Evolutionary conservation across 1,140 invertebrate genomes (phyloP).

Genomic region (Leptinotarsa undecemlineata): DNA sequence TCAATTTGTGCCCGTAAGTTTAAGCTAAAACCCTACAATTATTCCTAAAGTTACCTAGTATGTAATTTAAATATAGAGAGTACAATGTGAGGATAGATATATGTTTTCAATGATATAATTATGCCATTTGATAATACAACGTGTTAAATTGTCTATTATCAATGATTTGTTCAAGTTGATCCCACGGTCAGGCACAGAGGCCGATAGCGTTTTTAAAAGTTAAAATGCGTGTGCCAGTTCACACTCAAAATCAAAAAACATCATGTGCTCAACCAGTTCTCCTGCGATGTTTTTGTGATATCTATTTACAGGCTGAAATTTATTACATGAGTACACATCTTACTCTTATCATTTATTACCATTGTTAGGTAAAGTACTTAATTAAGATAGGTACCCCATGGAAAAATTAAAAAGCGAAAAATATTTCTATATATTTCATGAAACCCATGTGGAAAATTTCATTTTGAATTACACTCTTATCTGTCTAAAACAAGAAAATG

Average conservation of each 20-base stretch:
- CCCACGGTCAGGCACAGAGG: conserved; percentile 54
- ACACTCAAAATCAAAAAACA: conserved; percentile 45
- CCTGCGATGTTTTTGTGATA: conserved; percentile 11
- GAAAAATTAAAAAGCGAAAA: no score
- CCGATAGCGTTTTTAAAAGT: conserved; percentile 47
- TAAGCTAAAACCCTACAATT: conserved; percentile 54
- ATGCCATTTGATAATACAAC: conserved; percentile 45
- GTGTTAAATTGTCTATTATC: conserved; percentile 52
- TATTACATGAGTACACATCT: not conserved
- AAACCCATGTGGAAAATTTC: not conserved
- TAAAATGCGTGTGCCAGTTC: conserved; percentile 52
- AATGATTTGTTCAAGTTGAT: conserved; percentile 56
- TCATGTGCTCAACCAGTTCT: conserved; percentile 13
- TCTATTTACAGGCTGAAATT: not conserved
- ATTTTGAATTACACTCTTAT: not conserved
- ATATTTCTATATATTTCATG: not conserved
- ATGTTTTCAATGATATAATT: conserved; percentile 47
- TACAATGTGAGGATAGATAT: conserved; percentile 51
- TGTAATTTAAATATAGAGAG: conserved; percentile 48
- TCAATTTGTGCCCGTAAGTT: conserved; percentile 56
- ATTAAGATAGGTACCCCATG: no score
- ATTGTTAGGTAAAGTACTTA: no score
- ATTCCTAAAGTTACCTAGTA: conserved; percentile 49
- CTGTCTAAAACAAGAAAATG: not conserved
- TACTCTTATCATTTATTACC: not conserved